Percentiles rank a stretch among this genome's conserved stretches.
phyloP scores from a whole-genome alignment of 2,888 invertebrate species.

The Agrotis exclamationis region DNA sequence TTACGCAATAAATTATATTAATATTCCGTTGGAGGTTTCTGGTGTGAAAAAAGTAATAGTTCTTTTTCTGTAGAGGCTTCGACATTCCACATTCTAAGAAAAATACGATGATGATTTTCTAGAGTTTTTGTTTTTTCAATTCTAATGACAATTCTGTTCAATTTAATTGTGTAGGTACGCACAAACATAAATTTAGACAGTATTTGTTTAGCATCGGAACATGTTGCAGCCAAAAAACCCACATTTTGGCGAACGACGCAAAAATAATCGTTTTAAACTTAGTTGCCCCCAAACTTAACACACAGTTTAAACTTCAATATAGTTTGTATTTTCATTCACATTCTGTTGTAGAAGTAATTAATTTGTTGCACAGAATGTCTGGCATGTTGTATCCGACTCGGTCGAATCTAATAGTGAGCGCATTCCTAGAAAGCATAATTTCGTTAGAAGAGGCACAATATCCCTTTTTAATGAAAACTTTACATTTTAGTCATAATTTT shows the following conservation, averaged over 20 bases:
- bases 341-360: constrained; percentile 46
- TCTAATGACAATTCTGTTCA: no score
- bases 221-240: constrained; percentile 14
- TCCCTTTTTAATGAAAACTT: constrained; percentile 5
- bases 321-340: constrained; percentile 41
- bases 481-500: not conserved
- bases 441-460: constrained; percentile 6
- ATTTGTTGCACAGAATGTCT: constrained; percentile 40
- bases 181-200: constrained; percentile 18
- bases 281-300: constrained; percentile 34
- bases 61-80: not conserved
- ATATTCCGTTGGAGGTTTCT: not conserved
- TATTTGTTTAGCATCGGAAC: constrained; percentile 22
- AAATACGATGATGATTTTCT: no score
- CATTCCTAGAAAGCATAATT: constrained; percentile 25
- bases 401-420: constrained; percentile 23
- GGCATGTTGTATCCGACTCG: constrained; percentile 24
- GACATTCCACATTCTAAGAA: no score
- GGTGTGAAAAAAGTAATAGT: not conserved
- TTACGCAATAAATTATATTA: constrained; percentile 27
- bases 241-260: constrained; percentile 26
- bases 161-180: no score
- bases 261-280: constrained; percentile 49
- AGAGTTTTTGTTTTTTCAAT: no score
- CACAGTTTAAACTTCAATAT: constrained; percentile 39